Evolutionary conservation across 2,113 vertebrate genomes (phyloP).

Genomic region (Miniopterus natalensis): DNA sequence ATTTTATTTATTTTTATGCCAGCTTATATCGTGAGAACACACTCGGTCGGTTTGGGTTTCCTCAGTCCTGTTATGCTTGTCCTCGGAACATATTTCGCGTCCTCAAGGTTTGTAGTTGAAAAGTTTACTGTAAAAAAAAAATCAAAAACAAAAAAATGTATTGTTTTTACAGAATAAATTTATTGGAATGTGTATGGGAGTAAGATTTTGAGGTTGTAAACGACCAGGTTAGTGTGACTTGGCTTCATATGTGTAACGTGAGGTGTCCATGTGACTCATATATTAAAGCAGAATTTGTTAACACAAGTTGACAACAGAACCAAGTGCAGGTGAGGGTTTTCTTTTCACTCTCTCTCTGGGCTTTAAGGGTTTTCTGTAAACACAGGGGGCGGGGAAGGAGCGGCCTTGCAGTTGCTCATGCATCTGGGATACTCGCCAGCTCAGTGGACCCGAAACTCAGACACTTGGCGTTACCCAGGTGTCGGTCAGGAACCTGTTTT

Average conservation of each 20-base stretch:
- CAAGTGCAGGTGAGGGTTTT: conserved; percentile 88
- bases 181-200: conserved; percentile 94
- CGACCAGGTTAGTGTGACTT: conserved; percentile 90
- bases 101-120: conserved; percentile 96
- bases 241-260: conserved; percentile 91
- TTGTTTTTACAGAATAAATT: conserved; percentile 99
- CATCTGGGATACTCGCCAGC: not conserved
- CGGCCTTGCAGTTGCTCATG: not conserved
- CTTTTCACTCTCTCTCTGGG: conserved; percentile 74
- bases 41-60: conserved; percentile 88
- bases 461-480: not conserved
- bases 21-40: conserved; percentile 90
- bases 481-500: not conserved
- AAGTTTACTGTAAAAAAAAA: conserved; percentile 92
- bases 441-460: not conserved
- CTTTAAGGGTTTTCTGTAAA: conserved; percentile 71
- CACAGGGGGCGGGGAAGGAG: not conserved
- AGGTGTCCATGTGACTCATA: conserved; percentile 91
- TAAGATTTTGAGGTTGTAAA: conserved; percentile 91
- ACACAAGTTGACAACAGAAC: conserved; percentile 88
- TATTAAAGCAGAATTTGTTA: conserved; percentile 92
- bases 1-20: conserved; percentile 94
- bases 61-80: conserved; percentile 92
- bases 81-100: conserved; percentile 93
- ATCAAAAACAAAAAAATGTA: conserved; percentile 91